These are phyloP conservation scores for Ichneumon xanthorius DNA, from an alignment of 2,888 invertebrate genomes.

Conservation along the genomic window DNA sequence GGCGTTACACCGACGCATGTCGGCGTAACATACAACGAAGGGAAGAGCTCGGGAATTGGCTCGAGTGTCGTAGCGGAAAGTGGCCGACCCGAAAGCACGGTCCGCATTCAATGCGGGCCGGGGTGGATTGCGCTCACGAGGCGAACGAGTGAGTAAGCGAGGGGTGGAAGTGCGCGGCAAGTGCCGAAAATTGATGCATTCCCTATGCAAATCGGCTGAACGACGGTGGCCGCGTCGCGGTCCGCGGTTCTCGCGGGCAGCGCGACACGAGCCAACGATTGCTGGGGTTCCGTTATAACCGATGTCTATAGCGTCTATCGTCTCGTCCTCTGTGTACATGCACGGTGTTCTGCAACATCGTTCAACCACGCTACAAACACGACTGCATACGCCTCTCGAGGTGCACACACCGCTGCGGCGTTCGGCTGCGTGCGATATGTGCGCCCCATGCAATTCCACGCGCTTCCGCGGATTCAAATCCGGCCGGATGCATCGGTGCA, in stretches of 20 bases:
- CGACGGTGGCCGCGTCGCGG: constrained; percentile 64
- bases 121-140: constrained; percentile 32
- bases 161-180: constrained; percentile 71
- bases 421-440: constrained; percentile 31
- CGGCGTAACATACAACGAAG: background rate
- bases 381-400: constrained; percentile 4
- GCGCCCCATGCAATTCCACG: constrained; percentile 61
- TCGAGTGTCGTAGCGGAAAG: constrained; percentile 48
- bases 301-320: background rate
- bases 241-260: constrained; percentile 49
- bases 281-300: constrained; percentile 29
- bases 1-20: constrained; percentile 25
- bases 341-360: constrained; percentile 52
- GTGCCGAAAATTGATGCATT: constrained; percentile 83
- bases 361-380: constrained; percentile 29
- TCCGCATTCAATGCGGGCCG: constrained; percentile 7
- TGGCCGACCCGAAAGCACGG: constrained; percentile 48
- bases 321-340: background rate
- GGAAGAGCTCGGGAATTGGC: constrained; percentile 48
- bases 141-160: constrained; percentile 47
- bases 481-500: constrained; percentile 12
- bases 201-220: constrained; percentile 82
- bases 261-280: constrained; percentile 47
- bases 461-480: constrained; percentile 62
- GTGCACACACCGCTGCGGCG: background rate